A percentile compares a stretch with the other conserved stretches of the same genome.
Conservation (phyloP, 1,140 invertebrate genomes). For the Apis dorsata region DNA sequence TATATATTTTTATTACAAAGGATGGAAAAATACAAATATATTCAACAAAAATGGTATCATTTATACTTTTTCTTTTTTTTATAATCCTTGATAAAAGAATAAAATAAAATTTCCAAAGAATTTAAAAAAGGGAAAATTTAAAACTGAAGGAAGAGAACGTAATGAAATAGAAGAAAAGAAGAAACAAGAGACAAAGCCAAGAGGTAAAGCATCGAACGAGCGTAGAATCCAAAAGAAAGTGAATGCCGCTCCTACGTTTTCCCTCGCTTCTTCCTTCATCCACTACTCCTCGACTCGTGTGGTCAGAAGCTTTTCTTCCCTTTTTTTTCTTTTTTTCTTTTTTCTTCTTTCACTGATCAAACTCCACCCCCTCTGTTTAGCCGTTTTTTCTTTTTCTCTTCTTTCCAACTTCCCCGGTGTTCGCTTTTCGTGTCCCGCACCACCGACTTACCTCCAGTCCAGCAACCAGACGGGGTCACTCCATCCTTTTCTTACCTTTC, state of each 20-base stretch:
- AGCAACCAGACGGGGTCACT: slow-evolving; percentile 13
- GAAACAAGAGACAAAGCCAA: slow-evolving; percentile 13
- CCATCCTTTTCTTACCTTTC: slow-evolving; percentile 15
- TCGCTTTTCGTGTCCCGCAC: neutral
- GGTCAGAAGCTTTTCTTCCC: slow-evolving; percentile 38
- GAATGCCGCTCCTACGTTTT: slow-evolving; percentile 62
- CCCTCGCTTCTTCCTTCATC: slow-evolving; percentile 48
- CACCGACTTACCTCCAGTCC: neutral
- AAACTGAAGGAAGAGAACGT: neutral
- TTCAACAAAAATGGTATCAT: too few species aligned
- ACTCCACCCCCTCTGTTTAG: slow-evolving; percentile 16
- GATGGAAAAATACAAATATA: too few species aligned
- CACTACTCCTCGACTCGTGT: slow-evolving; percentile 41
- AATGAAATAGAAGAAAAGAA: slow-evolving; percentile 14
- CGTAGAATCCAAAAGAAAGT: slow-evolving; percentile 69
- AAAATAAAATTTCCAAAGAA: too few species aligned
- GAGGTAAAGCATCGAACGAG: slow-evolving; percentile 35
- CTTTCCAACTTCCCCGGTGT: neutral
- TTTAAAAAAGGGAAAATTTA: neutral
- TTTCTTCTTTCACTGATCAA: slow-evolving; percentile 34
- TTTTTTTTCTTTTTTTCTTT: neutral
- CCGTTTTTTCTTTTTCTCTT: neutral
- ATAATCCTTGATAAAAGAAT: too few species aligned
- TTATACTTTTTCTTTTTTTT: too few species aligned
- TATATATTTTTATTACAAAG: too few species aligned